Base-by-base conservation (phyloP, 2,888 invertebrate genomes). In the Mesoligia furuncula region DNA sequence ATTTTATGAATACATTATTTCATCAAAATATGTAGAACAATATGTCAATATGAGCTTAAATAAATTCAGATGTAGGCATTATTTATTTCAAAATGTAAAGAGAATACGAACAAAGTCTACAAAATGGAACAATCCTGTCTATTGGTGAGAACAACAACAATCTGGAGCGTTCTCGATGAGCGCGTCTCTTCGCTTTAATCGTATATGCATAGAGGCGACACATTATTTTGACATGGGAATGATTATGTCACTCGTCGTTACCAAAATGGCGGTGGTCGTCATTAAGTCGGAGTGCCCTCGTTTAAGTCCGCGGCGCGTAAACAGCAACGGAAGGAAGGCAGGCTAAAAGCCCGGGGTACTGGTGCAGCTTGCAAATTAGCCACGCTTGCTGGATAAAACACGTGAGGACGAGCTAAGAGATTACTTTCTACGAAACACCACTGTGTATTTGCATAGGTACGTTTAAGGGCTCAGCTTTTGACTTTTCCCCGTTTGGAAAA, bases 261-360 rank as follows among this genome's bases (percentile, higher is more conserved):
- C 93, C 92, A 90, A 94, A 94, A 95, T 93, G 94, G 92, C 93
- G 93, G 92, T 91, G 93, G 94, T 92, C 93, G 94, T 95, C 95
- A 95, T 95, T 95, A 95, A 94, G 92, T 90, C 92, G 89, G 93
- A 95, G 94, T 95, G 94, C 94, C 94, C 94, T 95, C 94, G 92
- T 94, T 95, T 94, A 93, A 93, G 94, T 93, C 92, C 92, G 92
- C 89, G 91, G 93, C 93, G 93, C 94, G 93, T 93, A 92, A 94
- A 94, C 93, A 93, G 90, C 90, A 90, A 89, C 94, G 95, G 94
- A 95, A 95, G 95, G 94, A 95, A 95, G 93, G 92, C 92, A 88
- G 91, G 94, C 93, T 95, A 94, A 95, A 95, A 95, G 95, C 95
- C 91, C 91, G 90, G 92, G 91, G 78, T 90, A 89, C 90, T 91